These are phyloP conservation scores for Rousettus leschenaultii DNA, from an alignment of 2,113 vertebrate genomes.

Conservation along the genomic window DNA sequence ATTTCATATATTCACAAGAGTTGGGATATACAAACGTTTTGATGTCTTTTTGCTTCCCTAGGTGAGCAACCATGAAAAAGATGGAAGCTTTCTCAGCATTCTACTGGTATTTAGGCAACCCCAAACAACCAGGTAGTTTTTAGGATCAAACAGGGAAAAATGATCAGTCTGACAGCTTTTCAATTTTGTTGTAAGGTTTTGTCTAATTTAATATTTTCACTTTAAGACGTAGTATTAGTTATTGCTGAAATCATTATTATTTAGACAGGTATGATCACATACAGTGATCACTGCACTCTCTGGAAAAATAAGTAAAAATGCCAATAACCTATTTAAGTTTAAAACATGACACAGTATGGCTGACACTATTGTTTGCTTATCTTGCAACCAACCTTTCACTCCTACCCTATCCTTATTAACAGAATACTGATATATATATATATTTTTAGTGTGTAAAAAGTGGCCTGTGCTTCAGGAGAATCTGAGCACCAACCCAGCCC, in stretches of 20 bases:
- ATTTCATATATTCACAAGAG: background rate
- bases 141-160: background rate
- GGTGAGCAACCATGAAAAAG: background rate
- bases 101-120: background rate
- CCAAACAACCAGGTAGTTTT: background rate
- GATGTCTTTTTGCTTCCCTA: background rate
- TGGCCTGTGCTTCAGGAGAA: background rate
- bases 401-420: background rate
- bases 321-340: background rate
- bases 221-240: background rate
- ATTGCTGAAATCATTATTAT: background rate
- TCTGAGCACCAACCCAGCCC: background rate
- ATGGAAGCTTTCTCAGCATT: background rate
- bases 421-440: background rate
- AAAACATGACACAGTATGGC: background rate
- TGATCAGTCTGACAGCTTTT: background rate
- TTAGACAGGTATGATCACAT: background rate
- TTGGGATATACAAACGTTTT: background rate
- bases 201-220: background rate
- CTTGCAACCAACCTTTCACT: background rate
- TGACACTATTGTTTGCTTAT: background rate
- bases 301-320: background rate
- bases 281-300: background rate
- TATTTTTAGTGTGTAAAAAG: background rate
- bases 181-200: background rate